Base-by-base conservation (phyloP, 2,797 vertebrate species). In the Falco berigora region DNA sequence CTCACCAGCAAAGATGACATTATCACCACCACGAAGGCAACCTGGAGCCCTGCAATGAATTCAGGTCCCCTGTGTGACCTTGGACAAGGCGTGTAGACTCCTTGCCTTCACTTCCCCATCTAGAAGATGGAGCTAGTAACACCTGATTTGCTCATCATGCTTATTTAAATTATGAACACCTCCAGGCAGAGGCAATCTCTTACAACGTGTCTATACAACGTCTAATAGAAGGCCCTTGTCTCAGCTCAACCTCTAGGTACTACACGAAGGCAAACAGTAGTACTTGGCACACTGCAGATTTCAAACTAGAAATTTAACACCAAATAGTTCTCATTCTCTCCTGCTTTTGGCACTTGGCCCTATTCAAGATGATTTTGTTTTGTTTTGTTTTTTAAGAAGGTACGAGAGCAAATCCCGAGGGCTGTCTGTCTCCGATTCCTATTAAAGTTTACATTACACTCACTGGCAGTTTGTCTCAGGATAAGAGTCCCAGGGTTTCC, bases 311-410 rank as follows among this genome's bases (percentile, higher is more conserved):
- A 88, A 92, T 86, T 76, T 86, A 90, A 81, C 66, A 94, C 74
- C 91, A 91, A 74, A 85, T 87, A 92, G 49, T 77, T 92, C 83
- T 68, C 90, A 77, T 92, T 92, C 74, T 83, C 86, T 87, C 18
- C 63, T 58, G 28, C 61, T 68, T 80, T 77, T 96, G 88, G 81
- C 90, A 89, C 74, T 73, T 76, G 28, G 80, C 84, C 90, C 79
- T 74, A 30, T 69, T 76, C 53, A 74, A 30, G 71, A 85, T 49
- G 66, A 64, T 82, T 93, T 87, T 87, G 46, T 42, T 94, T 94
- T 80, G 72, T 1, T 88, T 93, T 82, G 82, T 6, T 11, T 62
- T 72, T 62, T 47, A 77, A 77, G 84, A 95, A 80, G 74, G 71
- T 84, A 89, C 58, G 69, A 84, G 44, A 84, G 47, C 50, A 93